Base-by-base conservation (phyloP, 2,888 invertebrate species). In the Troilus luridus region DNA sequence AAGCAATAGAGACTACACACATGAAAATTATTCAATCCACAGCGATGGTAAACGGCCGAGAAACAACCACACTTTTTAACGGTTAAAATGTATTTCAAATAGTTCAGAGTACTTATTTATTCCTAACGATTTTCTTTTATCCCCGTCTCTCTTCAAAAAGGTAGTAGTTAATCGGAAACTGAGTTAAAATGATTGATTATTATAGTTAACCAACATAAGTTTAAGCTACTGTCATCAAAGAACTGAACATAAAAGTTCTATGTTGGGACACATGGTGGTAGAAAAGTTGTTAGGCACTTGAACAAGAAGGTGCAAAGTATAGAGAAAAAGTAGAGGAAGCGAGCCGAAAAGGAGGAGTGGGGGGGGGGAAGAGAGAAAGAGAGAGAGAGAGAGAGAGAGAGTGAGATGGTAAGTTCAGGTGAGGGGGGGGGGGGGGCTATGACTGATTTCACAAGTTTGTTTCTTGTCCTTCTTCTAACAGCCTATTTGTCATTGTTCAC, bases 401-500 rank as follows among this genome's bases (percentile, higher is more conserved):
- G 67, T 0, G 67, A 24, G 67, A 24, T 67, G 12, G 72, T 72
- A 27, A 72, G 72, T 27, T 24, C 10, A 24, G 72, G 72, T 17
- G 72, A 67, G 21, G 24, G 72, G 10, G 72, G 27, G 27, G 6
- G 72, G 27, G 72, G 72, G 24, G 14, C 72, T 41, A 77, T 77
- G 72, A 27, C 41, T 77, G 27, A 77, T 77, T 17, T 41, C 27
- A 67, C 24, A 67, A 67, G 67, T 67, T 67, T 67, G 67, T 77
- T 77, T 77, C 7, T 77, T 77, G 72, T 77, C 72, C 72, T 77
- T 72, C 72, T 72, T 19, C 72, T 77, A 77, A 77, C 72, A 8
- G 72, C 27, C 72, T 41, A 77, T 77, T 77, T 77, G 72, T 77
- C 72, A 77, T 77, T 77, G 72, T 77, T 77, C 72, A 19, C 12